Evolutionary conservation across 2,888 invertebrate species (phyloP).

Genomic region (Portevinia maculata): DNA sequence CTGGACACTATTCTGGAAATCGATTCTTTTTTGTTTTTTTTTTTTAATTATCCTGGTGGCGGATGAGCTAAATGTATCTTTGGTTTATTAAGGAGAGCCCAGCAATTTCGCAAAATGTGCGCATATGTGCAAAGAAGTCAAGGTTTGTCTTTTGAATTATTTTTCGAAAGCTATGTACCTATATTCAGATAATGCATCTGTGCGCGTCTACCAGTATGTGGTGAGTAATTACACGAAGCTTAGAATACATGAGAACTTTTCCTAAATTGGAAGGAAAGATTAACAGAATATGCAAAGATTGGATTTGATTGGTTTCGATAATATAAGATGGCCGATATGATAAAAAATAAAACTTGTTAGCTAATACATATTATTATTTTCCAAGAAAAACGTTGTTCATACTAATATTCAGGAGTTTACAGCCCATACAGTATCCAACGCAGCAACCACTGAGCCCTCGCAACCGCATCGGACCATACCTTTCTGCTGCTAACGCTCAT

Average conservation of each 20-base stretch:
- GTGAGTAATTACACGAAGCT: slow-evolving; percentile 3
- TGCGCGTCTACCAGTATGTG: no score
- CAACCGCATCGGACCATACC: no score
- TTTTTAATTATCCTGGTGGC: slow-evolving; percentile 26
- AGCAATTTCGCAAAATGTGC: not conserved
- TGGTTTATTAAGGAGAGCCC: slow-evolving; percentile 15
- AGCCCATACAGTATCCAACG: no score
- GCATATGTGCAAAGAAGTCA: slow-evolving; percentile 5
- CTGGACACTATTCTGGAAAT: slow-evolving; percentile 56
- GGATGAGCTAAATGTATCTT: slow-evolving; percentile 39
- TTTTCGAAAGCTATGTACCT: slow-evolving; percentile 17
- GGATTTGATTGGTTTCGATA: not conserved
- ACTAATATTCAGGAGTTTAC: no score
- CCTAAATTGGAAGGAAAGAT: slow-evolving; percentile 30
- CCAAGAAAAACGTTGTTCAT: no score
- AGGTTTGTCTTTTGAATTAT: slow-evolving; percentile 19
- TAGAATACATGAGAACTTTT: slow-evolving; percentile 27
- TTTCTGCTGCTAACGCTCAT: no score
- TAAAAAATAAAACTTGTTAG: no score
- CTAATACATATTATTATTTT: no score
- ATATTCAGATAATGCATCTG: slow-evolving; percentile 45
- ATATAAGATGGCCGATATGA: no score
- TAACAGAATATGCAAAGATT: not conserved
- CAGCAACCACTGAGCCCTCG: no score
- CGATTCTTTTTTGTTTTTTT: slow-evolving; percentile 7